A percentile compares a stretch with the other conserved stretches of the same genome.
These are phyloP conservation scores for Notocelia uddmanniana DNA, from an alignment of 2,888 invertebrate genomes.

Conservation along the genomic window DNA sequence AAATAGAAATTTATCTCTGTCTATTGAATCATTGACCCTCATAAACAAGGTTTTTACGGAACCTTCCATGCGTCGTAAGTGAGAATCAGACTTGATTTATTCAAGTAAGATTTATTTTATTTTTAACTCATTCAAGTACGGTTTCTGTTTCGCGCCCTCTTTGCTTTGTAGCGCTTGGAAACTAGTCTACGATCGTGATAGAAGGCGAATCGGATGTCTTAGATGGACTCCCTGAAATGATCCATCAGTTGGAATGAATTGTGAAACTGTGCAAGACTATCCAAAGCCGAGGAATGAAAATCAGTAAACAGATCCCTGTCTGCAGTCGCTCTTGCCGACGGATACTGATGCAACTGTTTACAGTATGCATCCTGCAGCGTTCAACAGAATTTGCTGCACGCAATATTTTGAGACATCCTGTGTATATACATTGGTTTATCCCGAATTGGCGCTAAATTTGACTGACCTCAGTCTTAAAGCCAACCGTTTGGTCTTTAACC, in stretches of 20 bases:
- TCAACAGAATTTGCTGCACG: conserved; percentile 11
- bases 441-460: background rate
- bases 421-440: background rate
- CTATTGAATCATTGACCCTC: too few species aligned
- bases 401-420: conserved; percentile 26
- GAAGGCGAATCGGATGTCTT: too few species aligned
- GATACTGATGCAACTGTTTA: conserved; percentile 36
- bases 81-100: too few species aligned
- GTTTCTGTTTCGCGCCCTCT: too few species aligned
- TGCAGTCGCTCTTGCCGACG: background rate
- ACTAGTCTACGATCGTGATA: too few species aligned
- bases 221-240: background rate
- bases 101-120: too few species aligned
- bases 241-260: too few species aligned
- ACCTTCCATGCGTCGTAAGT: too few species aligned
- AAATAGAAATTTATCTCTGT: too few species aligned
- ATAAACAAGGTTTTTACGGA: too few species aligned
- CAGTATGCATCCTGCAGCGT: conserved; percentile 25
- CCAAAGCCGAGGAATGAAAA: conserved; percentile 17
- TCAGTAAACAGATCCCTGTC: conserved; percentile 28
- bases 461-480: background rate
- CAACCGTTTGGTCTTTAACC: background rate
- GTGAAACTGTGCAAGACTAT: conserved; percentile 16
- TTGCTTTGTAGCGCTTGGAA: too few species aligned
- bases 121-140: too few species aligned